Evolutionary conservation across 2,888 invertebrate species (phyloP).

Genomic region (Rhamnusium bicolor): DNA sequence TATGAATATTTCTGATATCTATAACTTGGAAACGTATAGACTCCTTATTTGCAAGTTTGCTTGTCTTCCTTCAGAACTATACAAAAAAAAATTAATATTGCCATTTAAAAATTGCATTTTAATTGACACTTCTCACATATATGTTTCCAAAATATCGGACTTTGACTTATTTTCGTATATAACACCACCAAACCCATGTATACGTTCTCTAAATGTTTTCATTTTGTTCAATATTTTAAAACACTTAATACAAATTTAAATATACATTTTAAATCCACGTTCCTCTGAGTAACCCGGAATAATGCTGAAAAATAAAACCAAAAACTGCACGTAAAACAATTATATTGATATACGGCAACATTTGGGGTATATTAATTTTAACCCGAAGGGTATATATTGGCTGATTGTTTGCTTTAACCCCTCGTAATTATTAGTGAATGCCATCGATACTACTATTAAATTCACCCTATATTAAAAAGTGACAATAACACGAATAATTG

Average conservation of each 20-base stretch:
- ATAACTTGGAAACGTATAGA: too few relatives aligned
- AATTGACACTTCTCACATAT: too few relatives aligned
- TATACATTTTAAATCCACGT: background rate
- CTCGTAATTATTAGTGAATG: background rate
- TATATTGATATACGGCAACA: background rate
- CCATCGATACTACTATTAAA: background rate
- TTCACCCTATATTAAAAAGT: background rate
- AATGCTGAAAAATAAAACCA: background rate
- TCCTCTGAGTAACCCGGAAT: background rate
- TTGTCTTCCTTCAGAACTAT: too few relatives aligned
- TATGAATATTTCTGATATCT: too few relatives aligned
- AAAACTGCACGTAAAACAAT: background rate
- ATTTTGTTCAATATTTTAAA: too few relatives aligned
- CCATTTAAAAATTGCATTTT: too few relatives aligned
- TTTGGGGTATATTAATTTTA: background rate
- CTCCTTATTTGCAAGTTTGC: too few relatives aligned
- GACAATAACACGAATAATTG: background rate
- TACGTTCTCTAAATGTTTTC: too few relatives aligned
- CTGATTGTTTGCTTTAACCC: background rate
- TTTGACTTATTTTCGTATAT: too few relatives aligned
- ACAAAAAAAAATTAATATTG: too few relatives aligned
- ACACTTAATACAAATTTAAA: background rate
- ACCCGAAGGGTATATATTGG: background rate
- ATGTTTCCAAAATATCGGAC: too few relatives aligned
- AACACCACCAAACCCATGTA: too few relatives aligned